These are phyloP conservation scores for Cryptus viduatorius DNA, from an alignment of 2,888 invertebrate species.

Conservation along the genomic window DNA sequence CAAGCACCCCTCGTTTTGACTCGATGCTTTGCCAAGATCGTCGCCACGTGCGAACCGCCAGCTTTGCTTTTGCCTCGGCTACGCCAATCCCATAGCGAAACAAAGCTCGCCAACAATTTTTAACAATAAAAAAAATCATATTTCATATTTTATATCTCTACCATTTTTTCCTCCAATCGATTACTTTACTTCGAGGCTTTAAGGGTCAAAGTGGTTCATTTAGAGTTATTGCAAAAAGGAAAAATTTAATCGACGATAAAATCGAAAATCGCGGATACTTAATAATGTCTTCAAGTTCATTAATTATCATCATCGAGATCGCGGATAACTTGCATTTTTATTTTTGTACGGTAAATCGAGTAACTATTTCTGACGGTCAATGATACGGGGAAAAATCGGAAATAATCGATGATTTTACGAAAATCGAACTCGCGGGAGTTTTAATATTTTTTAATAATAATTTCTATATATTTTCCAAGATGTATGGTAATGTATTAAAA, in stretches of 20 bases:
- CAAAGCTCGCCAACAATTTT: constrained; percentile 1
- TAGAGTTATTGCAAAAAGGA: not conserved
- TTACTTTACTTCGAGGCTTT: no score
- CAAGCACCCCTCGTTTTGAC: constrained; percentile 34
- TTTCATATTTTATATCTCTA: not conserved
- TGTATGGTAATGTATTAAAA: no score
- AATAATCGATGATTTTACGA: no score
- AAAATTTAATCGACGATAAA: not conserved
- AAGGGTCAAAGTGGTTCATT: not conserved
- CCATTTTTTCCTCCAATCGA: not conserved
- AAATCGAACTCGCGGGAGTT: no score
- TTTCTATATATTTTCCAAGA: no score
- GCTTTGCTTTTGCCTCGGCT: constrained; percentile 23
- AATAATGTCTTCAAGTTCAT: not conserved
- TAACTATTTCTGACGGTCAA: no score
- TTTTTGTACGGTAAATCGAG: not conserved
- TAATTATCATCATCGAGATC: not conserved
- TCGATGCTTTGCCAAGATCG: constrained; percentile 35
- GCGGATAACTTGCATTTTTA: not conserved
- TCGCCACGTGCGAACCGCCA: constrained; percentile 37
- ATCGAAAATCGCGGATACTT: not conserved
- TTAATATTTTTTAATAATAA: no score
- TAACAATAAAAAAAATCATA: not conserved
- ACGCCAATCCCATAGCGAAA: constrained; percentile 9
- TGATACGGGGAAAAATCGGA: no score